Evolutionary conservation across 2,113 vertebrate genomes (phyloP).

Genomic region (Boleophthalmus pectinirostris): DNA sequence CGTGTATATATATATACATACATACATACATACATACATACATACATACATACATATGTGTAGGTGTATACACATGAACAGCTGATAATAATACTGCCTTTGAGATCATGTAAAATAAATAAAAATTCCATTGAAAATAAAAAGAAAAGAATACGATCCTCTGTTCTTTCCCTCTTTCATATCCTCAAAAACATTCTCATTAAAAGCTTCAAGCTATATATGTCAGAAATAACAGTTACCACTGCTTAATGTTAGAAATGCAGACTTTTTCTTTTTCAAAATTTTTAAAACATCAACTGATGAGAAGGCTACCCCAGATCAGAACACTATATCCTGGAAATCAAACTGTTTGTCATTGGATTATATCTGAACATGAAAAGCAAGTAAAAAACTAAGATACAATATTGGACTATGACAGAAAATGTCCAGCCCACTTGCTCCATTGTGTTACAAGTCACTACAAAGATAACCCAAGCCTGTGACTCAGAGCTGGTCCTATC

Average conservation of each 20-base stretch:
- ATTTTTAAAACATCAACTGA: neutral
- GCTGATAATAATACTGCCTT: neutral
- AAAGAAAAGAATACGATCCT: constrained; percentile 12
- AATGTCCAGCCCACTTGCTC: neutral
- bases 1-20: no score
- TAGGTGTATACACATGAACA: no score
- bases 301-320: no score
- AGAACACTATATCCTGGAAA: no score
- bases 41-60: no score
- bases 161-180: constrained; percentile 23
- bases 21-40: no score
- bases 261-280: neutral
- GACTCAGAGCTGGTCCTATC: constrained; percentile 63
- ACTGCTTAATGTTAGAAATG: neutral
- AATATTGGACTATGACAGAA: neutral
- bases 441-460: constrained; percentile 3
- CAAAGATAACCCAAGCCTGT: constrained; percentile 29
- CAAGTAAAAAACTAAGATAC: neutral
- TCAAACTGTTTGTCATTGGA: no score
- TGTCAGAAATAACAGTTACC: neutral
- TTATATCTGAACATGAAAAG: neutral
- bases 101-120: no score
- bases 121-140: constrained; percentile 8
- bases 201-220: neutral
- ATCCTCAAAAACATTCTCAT: neutral